Evolutionary conservation across 92 coral and sea anemone genomes (phyloP), one percentile per base, ranked within the genome.

Genomic region (Bergia puertoricense): DNA sequence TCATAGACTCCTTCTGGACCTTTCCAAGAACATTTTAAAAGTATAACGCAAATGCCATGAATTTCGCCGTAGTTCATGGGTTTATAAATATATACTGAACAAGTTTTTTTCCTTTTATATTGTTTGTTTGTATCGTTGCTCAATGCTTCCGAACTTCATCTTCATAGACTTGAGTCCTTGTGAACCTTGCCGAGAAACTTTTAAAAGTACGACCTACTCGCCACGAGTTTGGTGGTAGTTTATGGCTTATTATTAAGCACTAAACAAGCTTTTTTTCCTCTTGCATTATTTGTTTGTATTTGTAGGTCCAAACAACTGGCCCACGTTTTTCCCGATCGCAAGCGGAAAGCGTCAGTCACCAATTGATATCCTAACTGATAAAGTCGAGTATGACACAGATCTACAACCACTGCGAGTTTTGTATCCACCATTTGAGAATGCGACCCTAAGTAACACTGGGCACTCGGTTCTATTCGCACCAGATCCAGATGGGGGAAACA

Each of bases 331-430:
- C 68, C 90, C 94, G 1, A 68, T 88, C 9, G 91, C 92, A 71
- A 92, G 91, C 23, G 98, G 98, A 76, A 79, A 92, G 41, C 66
- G 91, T 2, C 98, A 96, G 81, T 96, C 98, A 44, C 98, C 98
- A 4, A 92, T 96, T 50, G 94, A 96, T 79, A 95, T 96, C 89
- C 66, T 88, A 71, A 89, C 89, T 11, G 72, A 85, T 30, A 85
- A 88, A 54, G 94, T 88, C 39, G 69, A 80, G 20, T 89, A 90
- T 79, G 98, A 96, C 86, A 50, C 92, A 22, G 73, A 74, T 71
- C 77, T 96, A 45, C 88, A 95, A 81, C 74, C 74, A 8, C 44
- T 91, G 45, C 71, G 37, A 8, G 85, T 87, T 77, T 81, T 76
- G n/a, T 91, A 91, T 41, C 93, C 93, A 38, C 5, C 50, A 14